Percentiles rank a stretch among this genome's conserved stretches.
These are phyloP conservation scores for Drosophila quadrilineata DNA, from an alignment of 1,140 invertebrate genomes.

Conservation along the genomic window DNA sequence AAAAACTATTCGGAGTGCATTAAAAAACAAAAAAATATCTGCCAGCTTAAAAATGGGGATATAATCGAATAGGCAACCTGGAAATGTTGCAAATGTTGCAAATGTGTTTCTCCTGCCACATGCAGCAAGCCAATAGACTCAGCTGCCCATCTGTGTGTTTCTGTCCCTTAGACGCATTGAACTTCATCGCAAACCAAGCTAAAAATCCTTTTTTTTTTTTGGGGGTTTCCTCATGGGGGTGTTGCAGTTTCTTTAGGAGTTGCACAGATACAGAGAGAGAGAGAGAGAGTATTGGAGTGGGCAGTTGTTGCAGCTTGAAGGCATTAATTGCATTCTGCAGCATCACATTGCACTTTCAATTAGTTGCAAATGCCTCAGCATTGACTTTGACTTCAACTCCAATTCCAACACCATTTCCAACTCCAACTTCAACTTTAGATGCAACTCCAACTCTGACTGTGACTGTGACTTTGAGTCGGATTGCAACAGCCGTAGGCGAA, in stretches of 20 bases:
- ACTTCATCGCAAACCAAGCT: conserved; percentile 3
- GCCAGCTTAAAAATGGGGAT: too few species aligned
- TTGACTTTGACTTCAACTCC: conserved; percentile 2
- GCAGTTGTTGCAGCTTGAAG: conserved; percentile 29
- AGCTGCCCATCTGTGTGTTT: too few species aligned
- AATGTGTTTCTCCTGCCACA: too few species aligned
- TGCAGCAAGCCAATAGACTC: too few species aligned
- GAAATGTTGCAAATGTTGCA: too few species aligned
- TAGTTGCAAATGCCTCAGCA: conserved; percentile 69
- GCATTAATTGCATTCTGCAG: conserved; percentile 80
- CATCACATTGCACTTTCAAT: conserved; percentile 81
- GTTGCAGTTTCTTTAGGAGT: too few species aligned
- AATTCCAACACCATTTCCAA: conserved; percentile 4
- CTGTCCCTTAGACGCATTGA: too few species aligned
- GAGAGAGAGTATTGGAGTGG: conserved; percentile 9
- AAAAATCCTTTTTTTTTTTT: too few species aligned
- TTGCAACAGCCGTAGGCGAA: conserved; percentile 15
- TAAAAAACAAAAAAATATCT: too few species aligned
- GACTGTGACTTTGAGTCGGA: not conserved
- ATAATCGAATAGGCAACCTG: too few species aligned
- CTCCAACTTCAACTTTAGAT: conserved; percentile 3
- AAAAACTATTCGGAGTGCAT: too few species aligned
- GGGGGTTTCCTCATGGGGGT: too few species aligned
- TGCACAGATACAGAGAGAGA: conserved; percentile 56
- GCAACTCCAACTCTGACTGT: conserved; percentile 12